Evolutionary conservation across 2,888 invertebrate species (phyloP), one percentile per base, ranked within the genome.

Genomic region (Autographa pulchrina): DNA sequence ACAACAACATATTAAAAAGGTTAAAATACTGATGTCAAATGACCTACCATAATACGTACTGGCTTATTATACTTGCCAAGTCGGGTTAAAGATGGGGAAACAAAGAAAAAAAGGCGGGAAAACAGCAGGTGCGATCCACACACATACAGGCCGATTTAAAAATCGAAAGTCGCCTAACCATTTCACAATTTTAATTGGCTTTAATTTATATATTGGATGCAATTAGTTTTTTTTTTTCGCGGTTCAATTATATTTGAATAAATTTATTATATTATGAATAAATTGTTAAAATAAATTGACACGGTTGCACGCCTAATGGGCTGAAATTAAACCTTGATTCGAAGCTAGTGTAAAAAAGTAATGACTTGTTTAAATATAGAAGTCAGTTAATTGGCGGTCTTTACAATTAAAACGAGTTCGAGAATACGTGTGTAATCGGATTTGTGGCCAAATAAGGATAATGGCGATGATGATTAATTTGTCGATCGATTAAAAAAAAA

Each of bases 31-130:
- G 74, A 74, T 84, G 84, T 85, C 84, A 86, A 89, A 89, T 87
- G 92, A 92, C 93, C 93, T 93, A 92, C 92, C 91, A 84, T 90
- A 93, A 91, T 90, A 87, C 84, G 81, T 85, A 86, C 85, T 82
- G 87, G 86, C 88, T 92, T 92, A 88, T 89, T 89, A 88, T 85
- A 83, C 86, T 84, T 80, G 78, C 85, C 87, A 86, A 86, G 86
- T 83, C 82, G 86, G 88, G 89, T 86, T 87, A 86, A 88, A 84
- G 82, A 86, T 83, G 88, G 87, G 87, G 85, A 85, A 85, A 83
- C 80, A 88, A 89, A 80, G 79, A 64, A 14, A 82, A 84, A 85
- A 77, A 78, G 85, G 86, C 77, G 80, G 88, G 86, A 86, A 86
- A 85, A 86, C 88, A 89, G 90, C 94, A 94, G 94, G 93, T 94